Evolutionary conservation across 2,113 vertebrate genomes (phyloP), one percentile per base, ranked within the genome.

Genomic region (Seriola quinqueradiata): DNA sequence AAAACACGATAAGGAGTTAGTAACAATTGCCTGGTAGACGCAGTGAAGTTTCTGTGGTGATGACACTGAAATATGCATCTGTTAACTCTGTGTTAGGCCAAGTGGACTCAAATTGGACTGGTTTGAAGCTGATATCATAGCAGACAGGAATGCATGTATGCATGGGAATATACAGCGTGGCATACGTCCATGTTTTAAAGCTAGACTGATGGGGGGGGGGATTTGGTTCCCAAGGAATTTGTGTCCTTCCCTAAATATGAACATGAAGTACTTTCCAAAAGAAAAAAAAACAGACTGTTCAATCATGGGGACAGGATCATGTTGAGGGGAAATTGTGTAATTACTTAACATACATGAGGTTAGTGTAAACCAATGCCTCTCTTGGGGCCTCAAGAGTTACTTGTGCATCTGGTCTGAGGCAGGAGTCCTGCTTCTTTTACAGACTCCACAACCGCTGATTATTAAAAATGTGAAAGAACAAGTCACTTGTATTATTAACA

Each of bases 331-430:
- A 87, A 80, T 72, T 78, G 77, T 81, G 72, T 81, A 75, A 88
- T 89, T 78, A 85, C 71, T 90, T 79, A 69, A 87, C 77, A 68
- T 85, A 68, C 54, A 74, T 65, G 69, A 67, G 75, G 25, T 76
- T 65, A 55, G 68, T 70, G 86, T 89, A 89, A 90, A 83, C 69
- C 72, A 58, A 25, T 78, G 75, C 77, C 82, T 90, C 89, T 79
- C 80, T 9, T 2, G 76, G 77, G 89, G 71, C 70, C 69, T 84
- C 64, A 14, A 9, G 66, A 70, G 65, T 90, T 83, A 87, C 66
- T 90, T 36, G 23, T 57, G 70, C 82, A 85, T 88, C 77, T 87
- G 85, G 79, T 21, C 60, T 82, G 61, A 77, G 63, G 21, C 67
- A 68, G 17, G 19, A 61, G n/a, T 32, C 75, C 74, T 58, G 50